Base-by-base conservation (phyloP, 2,888 invertebrate species). In the Cephus sareptanus region DNA sequence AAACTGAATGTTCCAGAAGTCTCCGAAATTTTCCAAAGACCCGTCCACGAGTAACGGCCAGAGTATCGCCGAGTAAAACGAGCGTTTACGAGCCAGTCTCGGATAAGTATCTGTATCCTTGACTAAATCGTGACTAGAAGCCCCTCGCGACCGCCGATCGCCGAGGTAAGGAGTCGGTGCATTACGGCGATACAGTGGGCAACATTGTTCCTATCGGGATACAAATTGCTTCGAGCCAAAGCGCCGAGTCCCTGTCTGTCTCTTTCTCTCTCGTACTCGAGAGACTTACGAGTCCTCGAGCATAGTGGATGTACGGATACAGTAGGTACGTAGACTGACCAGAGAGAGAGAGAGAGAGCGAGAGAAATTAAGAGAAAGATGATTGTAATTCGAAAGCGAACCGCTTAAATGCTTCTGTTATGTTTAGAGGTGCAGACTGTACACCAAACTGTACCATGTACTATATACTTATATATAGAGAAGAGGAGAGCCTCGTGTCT, bases 61-160 rank as follows among this genome's bases (percentile, higher is more conserved):
- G 23, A 56, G 56, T 56, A 56, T 56, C 56, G 1, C 56, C 23
- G 23, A 56, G 56, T 56, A 56, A 56, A 71, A 71, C 31, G 31
- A 71, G 31, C 71, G 71, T 34, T 33, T 71, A 71, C 90, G 89
- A 90, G 88, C 89, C 86, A 87, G 86, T 87, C 84, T 85, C 85
- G 88, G 90, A 90, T 90, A 90, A 87, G 88, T 87, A 90, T 90
- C 90, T 86, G 80, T 90, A 90, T 90, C 89, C 90, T 90, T 90
- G 90, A 88, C 90, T 89, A 90, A 90, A 90, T 90, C 91, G 90
- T 90, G 91, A 90, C 90, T 90, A 89, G 89, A 88, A 88, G 89
- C 86, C 84, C 56, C 85, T 82, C 77, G 78, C 81, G 81, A 80
- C 79, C 85, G 85, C 69, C 78, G 83, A 83, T 83, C 79, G 79